Evolutionary conservation across 2,113 vertebrate species (phyloP), one percentile per base, ranked within the genome.

Genomic region (Rissa tridactyla): DNA sequence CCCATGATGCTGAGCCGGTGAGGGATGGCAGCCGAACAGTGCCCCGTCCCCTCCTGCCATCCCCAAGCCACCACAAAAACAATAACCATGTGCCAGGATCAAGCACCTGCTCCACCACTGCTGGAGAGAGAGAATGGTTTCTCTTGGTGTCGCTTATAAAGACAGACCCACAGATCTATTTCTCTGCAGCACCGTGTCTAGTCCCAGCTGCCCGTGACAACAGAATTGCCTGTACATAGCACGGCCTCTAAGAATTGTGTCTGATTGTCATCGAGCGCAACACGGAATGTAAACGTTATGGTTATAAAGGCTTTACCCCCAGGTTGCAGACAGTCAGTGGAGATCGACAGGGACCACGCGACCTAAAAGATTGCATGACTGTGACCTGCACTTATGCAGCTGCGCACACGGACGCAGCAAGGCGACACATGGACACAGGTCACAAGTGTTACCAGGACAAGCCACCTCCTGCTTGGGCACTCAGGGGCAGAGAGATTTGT

Each of bases 381-480:
- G 75, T 29, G 44, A 64, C 44, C 51, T 25, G 49, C 44, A 32
- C 38, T 40, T 32, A 13, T 0, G 6, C 34, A 47, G 54, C 77
- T 51, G 62, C 77, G 62, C 60, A n/a, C 9, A n/a, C 20, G 38
- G 30, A 13, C 13, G 32, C 1, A 2, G 49, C 47, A 49, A 51
- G 49, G 20, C 19, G 55, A 38, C 4, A 13, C 1, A 7, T 2
- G 34, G 46, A 34, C 30, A 17, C 0, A n/a, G 38, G 21, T 25
- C 58, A n/a, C 23, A 23, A 21, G 21, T 8, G 18, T 44, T 40
- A 58, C 9, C 32, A 69, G 29, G 32, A 15, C 32, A 55, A 90
- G 78, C 38, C 52, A 49, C 17, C n/a, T 84, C 54, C 82, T 76
- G 46, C 80, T 23, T 22, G 11, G 51, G 46, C 46, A 38, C 29